A percentile compares a stretch with the other conserved stretches of the same genome.
These are phyloP conservation scores for Phaenicophaeus curvirostris DNA, from an alignment of 2,797 vertebrate genomes.

Conservation along the genomic window DNA sequence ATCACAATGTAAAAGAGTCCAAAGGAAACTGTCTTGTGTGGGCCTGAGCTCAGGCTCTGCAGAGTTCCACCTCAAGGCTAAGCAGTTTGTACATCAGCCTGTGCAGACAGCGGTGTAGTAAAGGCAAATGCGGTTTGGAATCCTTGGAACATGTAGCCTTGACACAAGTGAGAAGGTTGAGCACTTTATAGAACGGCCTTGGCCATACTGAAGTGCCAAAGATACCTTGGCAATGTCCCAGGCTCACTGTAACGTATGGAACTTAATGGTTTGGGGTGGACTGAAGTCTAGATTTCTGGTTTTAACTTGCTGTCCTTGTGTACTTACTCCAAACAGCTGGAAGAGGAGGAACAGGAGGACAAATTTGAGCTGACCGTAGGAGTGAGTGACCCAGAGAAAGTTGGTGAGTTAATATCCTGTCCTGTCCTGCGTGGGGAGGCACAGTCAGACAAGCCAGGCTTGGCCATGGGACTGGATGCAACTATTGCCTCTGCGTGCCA, in stretches of 20 bases:
- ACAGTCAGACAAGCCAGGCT: neutral
- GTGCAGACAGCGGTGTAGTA: neutral
- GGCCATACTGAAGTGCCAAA: neutral
- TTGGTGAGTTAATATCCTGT: slow-evolving; percentile 81
- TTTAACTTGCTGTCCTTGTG: neutral
- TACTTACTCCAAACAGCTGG: slow-evolving; percentile 79
- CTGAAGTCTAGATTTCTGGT: neutral
- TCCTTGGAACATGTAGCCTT: neutral
- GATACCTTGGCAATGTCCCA: neutral
- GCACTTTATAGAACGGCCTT: neutral
- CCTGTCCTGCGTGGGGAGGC: neutral
- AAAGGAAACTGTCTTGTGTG: neutral
- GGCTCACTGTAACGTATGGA: rapidly evolving
- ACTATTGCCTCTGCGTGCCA: rapidly evolving
- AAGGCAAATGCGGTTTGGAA: neutral
- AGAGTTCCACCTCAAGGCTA: neutral
- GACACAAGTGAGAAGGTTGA: neutral
- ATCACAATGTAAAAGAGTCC: neutral
- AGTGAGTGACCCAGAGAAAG: slow-evolving; percentile 96
- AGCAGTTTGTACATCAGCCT: neutral
- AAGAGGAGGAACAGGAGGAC: slow-evolving; percentile 91
- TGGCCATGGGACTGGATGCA: neutral
- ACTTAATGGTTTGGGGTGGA: neutral
- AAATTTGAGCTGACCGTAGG: slow-evolving; percentile 89
- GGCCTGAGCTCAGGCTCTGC: neutral